Evolutionary conservation across 2,113 vertebrate species (phyloP).

Genomic region (Gila orcuttii): DNA sequence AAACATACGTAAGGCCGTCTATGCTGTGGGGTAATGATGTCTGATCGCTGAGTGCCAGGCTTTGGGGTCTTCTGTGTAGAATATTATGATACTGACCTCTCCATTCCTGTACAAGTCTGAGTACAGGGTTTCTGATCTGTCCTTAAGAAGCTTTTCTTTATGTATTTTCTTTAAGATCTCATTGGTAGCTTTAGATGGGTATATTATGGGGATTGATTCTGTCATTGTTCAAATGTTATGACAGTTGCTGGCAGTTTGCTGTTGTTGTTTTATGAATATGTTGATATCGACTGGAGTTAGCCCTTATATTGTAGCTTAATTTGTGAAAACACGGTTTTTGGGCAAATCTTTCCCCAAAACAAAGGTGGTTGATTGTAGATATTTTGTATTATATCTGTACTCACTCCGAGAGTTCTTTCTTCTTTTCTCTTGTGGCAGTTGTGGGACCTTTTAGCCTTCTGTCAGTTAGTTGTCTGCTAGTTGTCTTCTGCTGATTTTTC

Average conservation of each 20-base stretch:
- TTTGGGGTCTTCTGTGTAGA: slow-evolving; percentile 24
- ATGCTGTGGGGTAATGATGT: neutral
- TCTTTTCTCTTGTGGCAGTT: neutral
- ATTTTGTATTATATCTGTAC: neutral
- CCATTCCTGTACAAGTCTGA: neutral
- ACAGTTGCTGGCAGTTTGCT: no score
- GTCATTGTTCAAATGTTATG: neutral
- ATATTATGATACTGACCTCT: neutral
- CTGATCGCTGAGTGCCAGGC: neutral
- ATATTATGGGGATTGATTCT: no score
- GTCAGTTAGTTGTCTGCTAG: neutral
- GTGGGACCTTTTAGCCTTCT: neutral
- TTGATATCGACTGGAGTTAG: neutral
- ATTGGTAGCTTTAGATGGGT: no score
- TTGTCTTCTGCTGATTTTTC: neutral
- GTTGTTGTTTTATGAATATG: neutral
- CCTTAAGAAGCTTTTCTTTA: no score
- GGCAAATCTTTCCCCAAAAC: neutral
- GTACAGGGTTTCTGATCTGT: neutral
- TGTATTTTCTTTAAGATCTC: no score
- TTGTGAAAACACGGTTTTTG: neutral
- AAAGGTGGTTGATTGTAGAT: neutral
- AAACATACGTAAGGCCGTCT: no score
- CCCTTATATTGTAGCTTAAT: neutral
- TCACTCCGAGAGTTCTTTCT: neutral